A percentile compares a stretch with the other conserved stretches of the same genome.
phyloP scores from a whole-genome alignment of 2,888 invertebrate genomes.

The Molanna angustata region DNA sequence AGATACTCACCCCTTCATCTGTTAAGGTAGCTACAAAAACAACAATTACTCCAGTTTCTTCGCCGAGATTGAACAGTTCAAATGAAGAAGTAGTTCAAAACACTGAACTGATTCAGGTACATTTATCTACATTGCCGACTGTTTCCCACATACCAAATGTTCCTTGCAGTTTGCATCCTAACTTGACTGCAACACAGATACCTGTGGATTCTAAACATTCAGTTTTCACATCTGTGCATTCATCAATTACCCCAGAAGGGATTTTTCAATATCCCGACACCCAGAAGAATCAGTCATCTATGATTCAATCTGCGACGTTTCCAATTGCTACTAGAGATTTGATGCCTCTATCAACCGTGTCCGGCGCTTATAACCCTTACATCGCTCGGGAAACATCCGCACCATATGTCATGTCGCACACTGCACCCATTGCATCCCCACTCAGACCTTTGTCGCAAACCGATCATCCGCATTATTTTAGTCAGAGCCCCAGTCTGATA shows the following conservation, averaged over 20 bases:
- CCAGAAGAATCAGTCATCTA: conserved; percentile 43
- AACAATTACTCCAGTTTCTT: too few species aligned
- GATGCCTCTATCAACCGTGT: conserved; percentile 51
- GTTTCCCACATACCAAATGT: conserved; percentile 52
- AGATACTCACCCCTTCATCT: not conserved
- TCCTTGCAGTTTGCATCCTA: conserved; percentile 50
- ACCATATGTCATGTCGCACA: conserved; percentile 2
- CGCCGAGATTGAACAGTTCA: not conserved
- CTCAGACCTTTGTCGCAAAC: not conserved
- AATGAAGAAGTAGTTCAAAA: not conserved
- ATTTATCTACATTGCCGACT: conserved; percentile 42
- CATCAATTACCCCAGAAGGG: not conserved
- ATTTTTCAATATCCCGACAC: conserved; percentile 5
- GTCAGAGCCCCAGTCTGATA: not conserved
- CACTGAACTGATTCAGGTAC: not conserved
- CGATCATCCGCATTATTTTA: not conserved
- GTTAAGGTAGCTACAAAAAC: too few species aligned
- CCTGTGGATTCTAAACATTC: conserved; percentile 4
- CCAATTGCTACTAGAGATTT: conserved; percentile 48
- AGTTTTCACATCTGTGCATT: not conserved
- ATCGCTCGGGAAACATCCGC: conserved; percentile 20
- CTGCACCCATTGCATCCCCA: conserved; percentile 1
- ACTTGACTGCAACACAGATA: conserved; percentile 8
- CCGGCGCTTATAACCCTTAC: conserved; percentile 51
- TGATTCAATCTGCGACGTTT: conserved; percentile 51